phyloP scores from a whole-genome alignment of 2,888 invertebrate species.

The Drosophila phalerata region DNA sequence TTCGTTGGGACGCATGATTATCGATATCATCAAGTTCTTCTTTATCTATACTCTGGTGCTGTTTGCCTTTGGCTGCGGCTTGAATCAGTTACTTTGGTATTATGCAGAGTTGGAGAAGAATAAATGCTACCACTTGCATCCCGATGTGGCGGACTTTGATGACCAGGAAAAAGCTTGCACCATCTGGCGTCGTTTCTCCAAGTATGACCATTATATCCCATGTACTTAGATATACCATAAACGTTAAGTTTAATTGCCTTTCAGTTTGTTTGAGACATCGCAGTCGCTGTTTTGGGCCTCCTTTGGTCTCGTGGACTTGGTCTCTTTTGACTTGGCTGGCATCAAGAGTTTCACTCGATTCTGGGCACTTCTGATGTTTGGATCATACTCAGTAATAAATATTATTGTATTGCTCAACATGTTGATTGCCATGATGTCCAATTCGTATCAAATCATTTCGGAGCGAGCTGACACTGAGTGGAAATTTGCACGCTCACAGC shows the following conservation, averaged over 20 bases:
- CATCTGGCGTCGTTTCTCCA: conserved; percentile 95
- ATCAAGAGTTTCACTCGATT: conserved; percentile 98
- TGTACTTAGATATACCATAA: background rate
- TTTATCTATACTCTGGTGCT: conserved; percentile 96
- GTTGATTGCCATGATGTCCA: conserved; percentile 99
- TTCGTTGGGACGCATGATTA: conserved; percentile 96
- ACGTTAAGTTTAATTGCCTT: conserved; percentile 72
- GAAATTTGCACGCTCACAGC: conserved; percentile 97
- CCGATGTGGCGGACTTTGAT: conserved; percentile 93
- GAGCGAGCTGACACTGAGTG: conserved; percentile 98
- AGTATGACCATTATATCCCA: conserved; percentile 87
- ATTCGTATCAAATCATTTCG: conserved; percentile 98
- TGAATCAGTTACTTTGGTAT: conserved; percentile 97
- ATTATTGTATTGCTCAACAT: conserved; percentile 98
- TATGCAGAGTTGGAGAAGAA: conserved; percentile 95
- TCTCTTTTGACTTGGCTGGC: conserved; percentile 96
- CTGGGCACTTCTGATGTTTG: conserved; percentile 99
- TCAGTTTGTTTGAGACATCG: conserved; percentile 97
- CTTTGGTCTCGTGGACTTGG: conserved; percentile 97
- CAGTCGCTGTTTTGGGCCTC: conserved; percentile 99
- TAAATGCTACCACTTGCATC: conserved; percentile 92
- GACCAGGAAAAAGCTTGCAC: conserved; percentile 93
- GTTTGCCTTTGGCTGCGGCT: conserved; percentile 98
- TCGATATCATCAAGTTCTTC: conserved; percentile 98
- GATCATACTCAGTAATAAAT: conserved; percentile 98